Evolutionary conservation across 2,797 vertebrate genomes (phyloP), one percentile per base, ranked within the genome.

Genomic region (Mionectes olivaceus): DNA sequence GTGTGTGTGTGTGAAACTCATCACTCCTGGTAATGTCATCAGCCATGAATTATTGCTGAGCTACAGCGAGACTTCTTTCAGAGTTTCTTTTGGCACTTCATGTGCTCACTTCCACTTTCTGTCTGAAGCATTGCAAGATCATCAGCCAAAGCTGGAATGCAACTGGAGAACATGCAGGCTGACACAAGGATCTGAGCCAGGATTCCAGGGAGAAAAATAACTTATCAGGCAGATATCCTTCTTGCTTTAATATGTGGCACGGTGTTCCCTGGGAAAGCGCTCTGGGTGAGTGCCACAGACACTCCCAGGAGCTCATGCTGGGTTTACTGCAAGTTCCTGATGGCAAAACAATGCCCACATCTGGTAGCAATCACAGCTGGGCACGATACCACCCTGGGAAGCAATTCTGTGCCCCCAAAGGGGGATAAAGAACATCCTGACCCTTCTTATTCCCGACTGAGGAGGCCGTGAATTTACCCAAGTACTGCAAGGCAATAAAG

Each of bases 331-430:
- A 91, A 93, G 89, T 84, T 86, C 90, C 61, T 87, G 89, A 92
- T 46, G 76, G 95, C 83, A 92, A 96, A 93, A 96, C 94, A 97
- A 77, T 22, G 87, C 64, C 60, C 23, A 59, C 3, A 87, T 93
- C 97, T 98, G 97, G 92, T 87, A 97, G 90, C 84, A 96, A 97
- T 97, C 96, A 95, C 1, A 49, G 79, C 23, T 75, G 87, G 86
- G 87, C 95, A 95, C 60, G 19, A 61, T 88, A 93, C 96, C 97
- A 95, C 94, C 93, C 86, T 97, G 92, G 24, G 95, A 94, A 3
- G 69, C 89, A 95, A 96, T 82, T 97, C 95, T 90, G 80, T 5
- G 67, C 93, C 87, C 87, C 94, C 92, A 43, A 74, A 79, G 81
- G 68, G 92, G 69, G 95, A 94, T 94, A 95, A 96, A 97, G 96